phyloP scores from a whole-genome alignment of 2,888 invertebrate genomes.

The Chirona hameri region DNA sequence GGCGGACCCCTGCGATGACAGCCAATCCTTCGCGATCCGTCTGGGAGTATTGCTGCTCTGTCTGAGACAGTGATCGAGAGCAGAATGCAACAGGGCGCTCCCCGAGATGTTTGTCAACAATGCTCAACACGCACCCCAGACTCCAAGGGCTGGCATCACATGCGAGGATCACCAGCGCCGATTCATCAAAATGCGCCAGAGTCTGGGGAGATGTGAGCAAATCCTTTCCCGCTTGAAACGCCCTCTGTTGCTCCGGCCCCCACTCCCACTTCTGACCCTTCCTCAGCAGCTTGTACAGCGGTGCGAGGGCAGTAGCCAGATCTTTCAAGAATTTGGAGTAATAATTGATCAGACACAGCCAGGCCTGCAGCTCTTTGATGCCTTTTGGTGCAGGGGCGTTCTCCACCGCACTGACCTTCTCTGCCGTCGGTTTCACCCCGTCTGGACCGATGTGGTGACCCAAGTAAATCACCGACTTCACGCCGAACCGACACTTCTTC shows the following conservation, averaged over 20 bases:
- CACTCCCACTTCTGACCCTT: not conserved
- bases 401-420: not conserved
- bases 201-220: not conserved
- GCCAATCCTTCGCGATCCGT: not conserved
- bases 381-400: not conserved
- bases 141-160: not conserved
- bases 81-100: not conserved
- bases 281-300: not conserved
- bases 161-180: not conserved
- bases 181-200: not conserved
- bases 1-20: not conserved
- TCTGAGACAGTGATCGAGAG: not conserved
- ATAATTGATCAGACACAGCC: not conserved
- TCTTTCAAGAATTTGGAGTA: not conserved
- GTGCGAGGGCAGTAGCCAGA: not conserved
- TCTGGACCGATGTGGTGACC: too few species aligned
- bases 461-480: too few species aligned
- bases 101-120: not conserved
- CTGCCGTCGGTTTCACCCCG: not conserved
- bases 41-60: not conserved
- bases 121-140: not conserved
- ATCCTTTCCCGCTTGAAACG: not conserved
- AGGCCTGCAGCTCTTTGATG: not conserved
- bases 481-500: too few species aligned
- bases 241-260: not conserved